Percentiles rank a stretch among this genome's conserved stretches.
Evolutionary conservation across 2,113 vertebrate genomes (phyloP).

Genomic region (Holacanthus passer): DNA sequence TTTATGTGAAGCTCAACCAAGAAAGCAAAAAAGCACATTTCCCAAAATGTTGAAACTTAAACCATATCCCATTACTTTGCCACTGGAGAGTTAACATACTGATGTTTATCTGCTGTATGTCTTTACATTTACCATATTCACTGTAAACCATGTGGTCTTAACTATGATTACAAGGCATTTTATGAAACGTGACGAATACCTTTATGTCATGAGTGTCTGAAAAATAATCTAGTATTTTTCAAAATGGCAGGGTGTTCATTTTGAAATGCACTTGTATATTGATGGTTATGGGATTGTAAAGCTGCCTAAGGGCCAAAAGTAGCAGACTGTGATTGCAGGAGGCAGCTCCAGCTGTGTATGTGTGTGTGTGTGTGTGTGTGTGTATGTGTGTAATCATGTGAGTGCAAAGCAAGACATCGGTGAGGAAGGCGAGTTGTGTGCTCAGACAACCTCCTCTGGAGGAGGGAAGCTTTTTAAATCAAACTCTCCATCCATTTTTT

Average conservation of each 20-base stretch:
- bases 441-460: conserved; percentile 20
- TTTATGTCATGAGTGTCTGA: background rate
- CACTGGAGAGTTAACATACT: too few relatives aligned
- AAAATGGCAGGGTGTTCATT: background rate
- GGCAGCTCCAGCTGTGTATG: conserved; percentile 42
- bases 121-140: background rate
- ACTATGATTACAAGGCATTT: background rate
- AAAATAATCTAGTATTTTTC: background rate
- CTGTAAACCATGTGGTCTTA: background rate
- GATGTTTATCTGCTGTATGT: background rate
- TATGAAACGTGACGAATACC: background rate
- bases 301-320: conserved; percentile 17
- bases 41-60: background rate
- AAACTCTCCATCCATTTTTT: conserved; percentile 30
- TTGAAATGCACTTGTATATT: background rate
- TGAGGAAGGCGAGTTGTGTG: conserved; percentile 15
- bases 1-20: background rate
- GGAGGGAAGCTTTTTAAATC: conserved; percentile 27
- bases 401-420: conserved; percentile 9
- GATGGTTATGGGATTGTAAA: conserved; percentile 21
- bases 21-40: background rate
- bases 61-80: background rate
- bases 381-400: conserved; percentile 35
- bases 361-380: conserved; percentile 34
- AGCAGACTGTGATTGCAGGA: conserved; percentile 32